Evolutionary conservation across 2,113 vertebrate genomes (phyloP).

Genomic region (Nerophis lumbriciformis): DNA sequence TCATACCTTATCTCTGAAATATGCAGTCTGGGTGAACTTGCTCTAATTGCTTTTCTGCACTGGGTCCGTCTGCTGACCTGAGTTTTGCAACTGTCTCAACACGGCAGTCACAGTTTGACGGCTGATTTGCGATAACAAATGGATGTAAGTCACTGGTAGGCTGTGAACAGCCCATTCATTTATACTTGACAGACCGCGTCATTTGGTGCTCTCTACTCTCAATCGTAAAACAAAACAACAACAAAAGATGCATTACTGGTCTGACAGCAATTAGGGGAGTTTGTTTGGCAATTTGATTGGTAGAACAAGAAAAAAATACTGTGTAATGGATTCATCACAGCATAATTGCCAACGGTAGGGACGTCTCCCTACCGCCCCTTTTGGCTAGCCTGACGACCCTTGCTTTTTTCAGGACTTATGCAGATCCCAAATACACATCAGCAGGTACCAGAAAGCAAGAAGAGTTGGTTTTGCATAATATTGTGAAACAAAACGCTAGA

Average conservation of each 20-base stretch:
- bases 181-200: neutral
- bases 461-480: too few species aligned
- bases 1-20: slow-evolving; percentile 14
- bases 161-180: neutral
- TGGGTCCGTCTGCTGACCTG: slow-evolving; percentile 37
- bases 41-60: slow-evolving; percentile 25
- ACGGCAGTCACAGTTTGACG: slow-evolving; percentile 12
- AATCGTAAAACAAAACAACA: neutral
- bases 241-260: too few species aligned
- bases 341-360: too few species aligned
- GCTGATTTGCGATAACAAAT: slow-evolving; percentile 11
- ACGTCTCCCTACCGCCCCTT: too few species aligned
- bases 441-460: too few species aligned
- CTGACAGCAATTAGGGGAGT: neutral
- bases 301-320: neutral
- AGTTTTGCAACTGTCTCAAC: slow-evolving; percentile 4
- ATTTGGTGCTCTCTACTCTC: neutral
- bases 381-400: too few species aligned
- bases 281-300: slow-evolving; percentile 3
- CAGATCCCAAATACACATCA: too few species aligned
- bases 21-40: slow-evolving; percentile 1
- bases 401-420: too few species aligned
- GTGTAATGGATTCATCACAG: neutral
- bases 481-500: too few species aligned
- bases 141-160: neutral